Base-by-base conservation (phyloP, 2,888 invertebrate species). In the Pseudococcus viburni region DNA sequence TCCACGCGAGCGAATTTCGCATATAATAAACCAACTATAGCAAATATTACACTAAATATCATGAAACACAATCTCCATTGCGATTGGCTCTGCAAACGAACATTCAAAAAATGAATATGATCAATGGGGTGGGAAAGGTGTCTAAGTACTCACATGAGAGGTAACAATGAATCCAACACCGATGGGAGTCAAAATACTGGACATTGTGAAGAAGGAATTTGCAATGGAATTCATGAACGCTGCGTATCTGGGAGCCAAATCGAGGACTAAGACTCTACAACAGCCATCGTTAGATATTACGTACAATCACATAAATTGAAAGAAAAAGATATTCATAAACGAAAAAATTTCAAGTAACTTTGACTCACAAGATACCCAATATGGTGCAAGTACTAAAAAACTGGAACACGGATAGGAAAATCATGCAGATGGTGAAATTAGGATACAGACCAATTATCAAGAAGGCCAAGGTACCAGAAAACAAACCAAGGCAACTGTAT, bases 61-160 rank as follows among this genome's bases (percentile, higher is more conserved):
- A 83, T 42, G 22, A 83, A 83, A 46, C 80, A 83, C 8, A 46
- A 19, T n/a, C 19, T 83, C 80, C 80, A 83, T 46, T 83, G 80
- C 11, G 19, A 46, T 19, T 83, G 80, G 46, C 80, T 83, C 80
- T 83, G 46, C 19, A 33, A 42, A 5, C 3, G 8, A 42, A 5
- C 42, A 42, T 9, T 0, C 6, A 83, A 83, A 83, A 0, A 46
- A 33, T 80, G 6, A 51, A 51, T n/a, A 12, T 51, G 48, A 3
- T 4, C 15, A 26, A 26, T 68, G 26, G 4, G 7, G 48, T 15
- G 0, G 8, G 8, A 7, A 7, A 42, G 42, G 6, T 1, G 5
- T 42, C 5, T 42, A 22, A 22, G 0, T 46, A 83, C 80, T 46
- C 22, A 83, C 80, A 83, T 83, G 80, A 46, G 39, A 42, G 1